Base-by-base conservation (phyloP, 2,888 invertebrate species). In the Norana najaformis region DNA sequence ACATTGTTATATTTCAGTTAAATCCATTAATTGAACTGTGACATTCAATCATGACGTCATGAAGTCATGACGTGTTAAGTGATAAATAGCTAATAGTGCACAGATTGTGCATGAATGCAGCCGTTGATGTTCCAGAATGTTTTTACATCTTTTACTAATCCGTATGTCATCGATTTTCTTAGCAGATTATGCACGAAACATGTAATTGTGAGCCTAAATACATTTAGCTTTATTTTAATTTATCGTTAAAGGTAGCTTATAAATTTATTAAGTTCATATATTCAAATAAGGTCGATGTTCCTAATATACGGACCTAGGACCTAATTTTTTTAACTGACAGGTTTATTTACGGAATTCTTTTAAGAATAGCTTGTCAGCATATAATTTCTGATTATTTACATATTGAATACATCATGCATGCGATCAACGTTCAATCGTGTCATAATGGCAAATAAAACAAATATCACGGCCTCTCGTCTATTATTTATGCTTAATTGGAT, bases 21-120 rank as follows among this genome's bases (percentile, higher is more conserved):
- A n/a, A n/a, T 69, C n/a, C 69, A 69, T 69, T 69, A 69, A 69
- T 69, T 69, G 69, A 69, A 69, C 69, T 69, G 69, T n/a, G 69
- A n/a, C n/a, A n/a, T n/a, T n/a, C n/a, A 69, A 69, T 69, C 69
- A n/a, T 69, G n/a, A 69, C 13, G 11, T 69, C 69, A 69, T 1
- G 69, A 69, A 69, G 8, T 30, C n/a, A 69, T 69, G 30, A 69
- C n/a, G n/a, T 47, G 20, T 47, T 47, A 47, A 69, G 69, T 69
- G 69, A 69, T 69, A n/a, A 69, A 69, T 16, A n/a, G 69, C 69
- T 30, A 69, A n/a, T 69, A 69, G 6, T 69, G n/a, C 11, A n/a
- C 11, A n/a, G n/a, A 69, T 23, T 23, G 47, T 47, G 47, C 30
- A 69, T 1, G 30, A 69, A 69, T 69, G 30, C n/a, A n/a, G 8